A percentile compares a stretch with the other conserved stretches of the same genome.
Conservation (phyloP, 1,140 invertebrate genomes). For the Anoplolepis gracilipes region DNA sequence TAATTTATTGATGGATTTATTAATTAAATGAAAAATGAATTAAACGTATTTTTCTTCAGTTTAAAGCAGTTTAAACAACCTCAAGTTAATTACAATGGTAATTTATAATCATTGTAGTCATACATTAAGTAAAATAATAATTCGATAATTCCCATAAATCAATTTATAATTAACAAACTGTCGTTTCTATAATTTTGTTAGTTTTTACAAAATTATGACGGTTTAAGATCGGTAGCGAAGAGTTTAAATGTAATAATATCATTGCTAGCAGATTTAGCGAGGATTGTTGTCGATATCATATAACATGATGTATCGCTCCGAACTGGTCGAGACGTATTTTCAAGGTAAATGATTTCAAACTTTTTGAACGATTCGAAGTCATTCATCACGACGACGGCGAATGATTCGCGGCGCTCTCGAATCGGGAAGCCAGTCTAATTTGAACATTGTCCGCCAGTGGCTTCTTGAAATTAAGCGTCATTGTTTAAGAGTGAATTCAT, state of each 20-base stretch:
- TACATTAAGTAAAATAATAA: neutral
- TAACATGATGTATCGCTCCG: neutral
- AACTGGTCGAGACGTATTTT: neutral
- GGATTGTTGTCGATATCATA: neutral
- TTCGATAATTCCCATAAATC: neutral
- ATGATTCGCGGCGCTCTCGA: slow-evolving; percentile 45
- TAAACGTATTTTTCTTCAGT: neutral
- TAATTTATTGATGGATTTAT: too few relatives aligned
- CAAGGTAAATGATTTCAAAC: slow-evolving; percentile 29
- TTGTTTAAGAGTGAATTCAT: slow-evolving; percentile 81
- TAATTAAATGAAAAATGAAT: too few relatives aligned
- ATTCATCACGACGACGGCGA: slow-evolving; percentile 54
- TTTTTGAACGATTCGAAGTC: neutral
- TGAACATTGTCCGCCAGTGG: slow-evolving; percentile 74
- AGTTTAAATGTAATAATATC: neutral
- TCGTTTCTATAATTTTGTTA: neutral
- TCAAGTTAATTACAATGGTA: neutral
- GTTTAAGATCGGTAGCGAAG: neutral
- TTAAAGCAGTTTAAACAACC: neutral
- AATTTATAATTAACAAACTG: neutral
- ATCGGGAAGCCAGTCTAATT: slow-evolving; percentile 70
- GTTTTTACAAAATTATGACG: neutral
- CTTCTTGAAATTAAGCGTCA: slow-evolving; percentile 80
- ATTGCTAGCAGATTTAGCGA: neutral
- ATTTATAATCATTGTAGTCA: neutral